A percentile compares a stretch with the other conserved stretches of the same genome.
Conservation (phyloP, 2,888 invertebrate species). For the Marasmarcha lunaedactyla region DNA sequence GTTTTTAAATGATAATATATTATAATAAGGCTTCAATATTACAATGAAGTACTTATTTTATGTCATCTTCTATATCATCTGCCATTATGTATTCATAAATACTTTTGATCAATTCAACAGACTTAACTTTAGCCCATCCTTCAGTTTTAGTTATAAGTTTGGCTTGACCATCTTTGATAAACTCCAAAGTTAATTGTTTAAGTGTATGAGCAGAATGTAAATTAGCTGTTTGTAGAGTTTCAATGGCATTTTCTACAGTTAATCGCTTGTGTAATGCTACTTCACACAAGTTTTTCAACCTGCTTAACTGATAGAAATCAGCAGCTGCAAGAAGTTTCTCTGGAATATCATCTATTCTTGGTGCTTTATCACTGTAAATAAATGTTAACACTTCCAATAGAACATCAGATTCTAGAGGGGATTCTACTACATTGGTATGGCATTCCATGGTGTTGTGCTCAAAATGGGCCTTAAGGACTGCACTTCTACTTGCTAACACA, state of each 20-base stretch:
- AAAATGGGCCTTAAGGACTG: constrained; percentile 54
- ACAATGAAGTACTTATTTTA: too few species aligned
- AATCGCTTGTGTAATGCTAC: constrained; percentile 52
- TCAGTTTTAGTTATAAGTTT: constrained; percentile 51
- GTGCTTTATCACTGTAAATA: constrained; percentile 56
- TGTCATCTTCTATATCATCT: constrained; percentile 45
- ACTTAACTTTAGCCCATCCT: constrained; percentile 50
- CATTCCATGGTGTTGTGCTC: constrained; percentile 56
- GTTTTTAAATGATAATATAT: too few species aligned
- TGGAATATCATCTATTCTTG: constrained; percentile 53
- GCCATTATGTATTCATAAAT: constrained; percentile 56
- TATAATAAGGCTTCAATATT: too few species aligned
- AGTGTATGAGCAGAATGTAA: constrained; percentile 47
- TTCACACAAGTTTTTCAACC: constrained; percentile 51
- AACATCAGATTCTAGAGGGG: constrained; percentile 47
- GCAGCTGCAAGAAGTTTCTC: constrained; percentile 53
- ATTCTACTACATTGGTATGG: constrained; percentile 45
- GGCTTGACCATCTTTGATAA: constrained; percentile 58
- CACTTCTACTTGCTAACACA: constrained; percentile 50
- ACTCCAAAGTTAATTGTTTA: constrained; percentile 46
- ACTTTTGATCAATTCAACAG: constrained; percentile 48
- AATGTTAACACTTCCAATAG: constrained; percentile 47
- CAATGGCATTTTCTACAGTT: constrained; percentile 57
- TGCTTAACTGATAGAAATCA: constrained; percentile 50
- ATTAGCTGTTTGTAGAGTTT: constrained; percentile 51